Evolutionary conservation across 1,140 invertebrate species (phyloP), one percentile per base, ranked within the genome.

Genomic region (Lanistes nyassanus): DNA sequence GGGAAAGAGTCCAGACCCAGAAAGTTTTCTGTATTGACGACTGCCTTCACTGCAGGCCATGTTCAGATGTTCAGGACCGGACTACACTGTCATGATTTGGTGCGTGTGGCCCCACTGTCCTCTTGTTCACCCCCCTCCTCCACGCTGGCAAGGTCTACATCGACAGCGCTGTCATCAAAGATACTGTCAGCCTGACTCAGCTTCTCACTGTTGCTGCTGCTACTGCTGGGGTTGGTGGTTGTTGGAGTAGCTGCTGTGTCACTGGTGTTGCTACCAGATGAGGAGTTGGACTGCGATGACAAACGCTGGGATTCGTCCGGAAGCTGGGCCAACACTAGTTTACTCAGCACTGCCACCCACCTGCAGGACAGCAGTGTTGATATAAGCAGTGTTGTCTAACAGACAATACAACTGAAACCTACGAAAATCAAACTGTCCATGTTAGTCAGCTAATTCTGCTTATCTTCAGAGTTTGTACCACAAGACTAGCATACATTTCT

Each of bases 341-440:
- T 84, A n/a, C 80, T 76, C 65, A 88, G 72, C 1, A 87, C 73
- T 76, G 77, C 64, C 23, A 84, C 47, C 87, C 87, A 88, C 76
- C 86, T 88, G 80, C 11, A 47, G 42, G 42, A 47, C 42, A 47
- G 5, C 42, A 47, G 42, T 47, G 19, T 47, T 9, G 42, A 47
- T 13, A 9, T 47, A 13, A 6, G 9, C 42, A 47, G 42, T 47
- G 42, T 47, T 13, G 5, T 47, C n/a, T n/a, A n/a, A n/a, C n/a
- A n/a, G n/a, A n/a, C n/a, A n/a, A n/a, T n/a, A n/a, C n/a, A n/a
- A n/a, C n/a, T n/a, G n/a, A n/a, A n/a, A n/a, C n/a, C n/a, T n/a
- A n/a, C n/a, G n/a, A n/a, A n/a, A n/a, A n/a, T n/a, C n/a, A n/a
- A n/a, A n/a, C n/a, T n/a, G n/a, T n/a, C n/a, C n/a, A n/a, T n/a